phyloP scores from a whole-genome alignment of 2,888 invertebrate genomes.

The Zygothrica quintamaculata region DNA sequence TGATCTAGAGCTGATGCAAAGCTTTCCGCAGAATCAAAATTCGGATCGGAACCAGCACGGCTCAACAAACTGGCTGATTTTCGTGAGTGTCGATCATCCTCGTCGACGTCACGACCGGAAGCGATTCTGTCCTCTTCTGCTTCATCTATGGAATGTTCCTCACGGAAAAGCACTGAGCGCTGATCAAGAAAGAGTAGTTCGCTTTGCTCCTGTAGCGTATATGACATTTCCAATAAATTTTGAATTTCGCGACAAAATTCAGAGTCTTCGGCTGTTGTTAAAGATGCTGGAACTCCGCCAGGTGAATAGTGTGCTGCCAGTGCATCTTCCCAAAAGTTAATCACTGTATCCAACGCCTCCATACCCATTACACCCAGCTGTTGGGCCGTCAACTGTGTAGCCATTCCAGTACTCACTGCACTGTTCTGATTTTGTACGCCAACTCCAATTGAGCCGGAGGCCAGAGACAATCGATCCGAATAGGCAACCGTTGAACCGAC shows the following conservation, averaged over 20 bases:
- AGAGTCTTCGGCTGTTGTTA: conserved; percentile 93
- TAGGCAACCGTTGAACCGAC: conserved; percentile 86
- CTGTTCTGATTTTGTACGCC: conserved; percentile 79
- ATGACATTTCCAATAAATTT: conserved; percentile 92
- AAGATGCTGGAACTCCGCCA: conserved; percentile 86
- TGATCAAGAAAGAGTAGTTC: conserved; percentile 95
- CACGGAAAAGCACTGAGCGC: conserved; percentile 93
- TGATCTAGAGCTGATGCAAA: conserved; percentile 98
- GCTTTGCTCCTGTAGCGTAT: conserved; percentile 93
- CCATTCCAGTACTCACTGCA: conserved; percentile 12
- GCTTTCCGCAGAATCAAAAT: conserved; percentile 96
- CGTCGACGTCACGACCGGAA: conserved; percentile 48
- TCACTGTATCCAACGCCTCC: conserved; percentile 96
- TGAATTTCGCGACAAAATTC: conserved; percentile 93
- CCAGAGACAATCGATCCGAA: conserved; percentile 89
- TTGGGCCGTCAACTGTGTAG: conserved; percentile 90
- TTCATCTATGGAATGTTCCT: conserved; percentile 88
- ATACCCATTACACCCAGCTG: conserved; percentile 96
- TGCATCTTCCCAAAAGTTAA: conserved; percentile 98
- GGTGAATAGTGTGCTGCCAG: conserved; percentile 89
- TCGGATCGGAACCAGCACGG: conserved; percentile 85
- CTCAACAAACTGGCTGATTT: conserved; percentile 76
- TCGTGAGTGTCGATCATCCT: conserved; percentile 76
- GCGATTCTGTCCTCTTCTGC: conserved; percentile 74
- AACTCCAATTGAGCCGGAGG: conserved; percentile 88